Evolutionary conservation across 2,113 vertebrate species (phyloP).

Genomic region (Paradisaea rubra): DNA sequence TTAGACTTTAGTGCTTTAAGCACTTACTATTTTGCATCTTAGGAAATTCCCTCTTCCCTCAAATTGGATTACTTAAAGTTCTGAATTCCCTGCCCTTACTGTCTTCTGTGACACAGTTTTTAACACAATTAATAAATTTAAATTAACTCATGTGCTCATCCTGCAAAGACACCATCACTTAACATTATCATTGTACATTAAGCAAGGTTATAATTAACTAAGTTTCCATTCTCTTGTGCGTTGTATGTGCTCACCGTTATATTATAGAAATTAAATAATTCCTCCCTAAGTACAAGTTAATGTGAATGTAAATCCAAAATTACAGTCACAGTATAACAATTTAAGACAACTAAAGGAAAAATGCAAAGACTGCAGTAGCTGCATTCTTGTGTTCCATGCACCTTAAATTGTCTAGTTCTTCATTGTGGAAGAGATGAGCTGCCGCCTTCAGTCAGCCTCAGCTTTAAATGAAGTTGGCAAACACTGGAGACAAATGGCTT

Average conservation of each 20-base stretch:
- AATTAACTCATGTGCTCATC: background rate
- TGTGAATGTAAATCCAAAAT: background rate
- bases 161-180: background rate
- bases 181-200: background rate
- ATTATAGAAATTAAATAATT: conserved; percentile 24
- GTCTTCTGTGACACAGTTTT: conserved; percentile 8
- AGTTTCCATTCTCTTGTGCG: conserved; percentile 1
- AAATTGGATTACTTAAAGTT: conserved; percentile 24
- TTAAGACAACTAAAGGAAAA: background rate
- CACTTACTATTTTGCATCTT: background rate
- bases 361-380: background rate
- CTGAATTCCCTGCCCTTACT: conserved; percentile 15
- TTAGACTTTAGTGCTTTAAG: background rate
- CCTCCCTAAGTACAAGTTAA: background rate
- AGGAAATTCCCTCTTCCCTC: background rate
- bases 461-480: background rate
- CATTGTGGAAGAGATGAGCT: background rate
- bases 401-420: background rate
- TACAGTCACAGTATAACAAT: background rate
- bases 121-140: conserved; percentile 21
- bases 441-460: background rate
- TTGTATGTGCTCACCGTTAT: background rate
- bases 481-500: background rate
- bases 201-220: conserved; percentile 19
- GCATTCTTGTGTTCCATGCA: background rate